These are phyloP conservation scores for Iguana delicatissima DNA, from an alignment of 2,797 vertebrate genomes.

Conservation along the genomic window DNA sequence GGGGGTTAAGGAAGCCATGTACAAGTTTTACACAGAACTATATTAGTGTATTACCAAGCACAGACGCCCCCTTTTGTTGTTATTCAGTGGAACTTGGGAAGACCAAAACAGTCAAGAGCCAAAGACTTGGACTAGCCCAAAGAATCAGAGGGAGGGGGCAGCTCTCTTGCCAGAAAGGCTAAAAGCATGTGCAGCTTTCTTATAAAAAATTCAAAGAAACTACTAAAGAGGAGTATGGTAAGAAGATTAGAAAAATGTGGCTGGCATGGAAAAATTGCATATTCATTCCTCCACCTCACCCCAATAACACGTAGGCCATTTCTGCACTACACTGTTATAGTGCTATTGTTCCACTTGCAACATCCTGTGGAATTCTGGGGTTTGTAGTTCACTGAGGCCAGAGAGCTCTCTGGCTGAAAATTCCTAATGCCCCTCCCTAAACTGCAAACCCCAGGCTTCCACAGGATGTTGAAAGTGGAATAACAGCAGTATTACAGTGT, in stretches of 20 bases:
- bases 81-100: not conserved
- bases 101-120: not conserved
- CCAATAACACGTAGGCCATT: too few relatives aligned
- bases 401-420: too few relatives aligned
- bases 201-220: not conserved
- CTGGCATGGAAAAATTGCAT: too few relatives aligned
- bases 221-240: not conserved
- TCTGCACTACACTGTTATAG: too few relatives aligned
- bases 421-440: too few relatives aligned
- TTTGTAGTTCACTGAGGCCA: too few relatives aligned
- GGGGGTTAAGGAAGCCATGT: not conserved
- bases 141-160: not conserved
- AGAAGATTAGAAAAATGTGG: not conserved
- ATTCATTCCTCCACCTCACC: not conserved
- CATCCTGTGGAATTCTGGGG: too few relatives aligned
- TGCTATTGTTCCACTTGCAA: too few relatives aligned
- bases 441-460: too few relatives aligned
- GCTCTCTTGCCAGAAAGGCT: not conserved
- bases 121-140: not conserved
- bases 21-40: not conserved
- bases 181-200: not conserved
- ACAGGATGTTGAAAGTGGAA: too few relatives aligned
- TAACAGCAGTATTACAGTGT: too few relatives aligned
- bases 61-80: too few relatives aligned
- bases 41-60: not conserved